Base-by-base conservation (phyloP, 2,888 invertebrate genomes). In the Chromoteleia sp. region DNA sequence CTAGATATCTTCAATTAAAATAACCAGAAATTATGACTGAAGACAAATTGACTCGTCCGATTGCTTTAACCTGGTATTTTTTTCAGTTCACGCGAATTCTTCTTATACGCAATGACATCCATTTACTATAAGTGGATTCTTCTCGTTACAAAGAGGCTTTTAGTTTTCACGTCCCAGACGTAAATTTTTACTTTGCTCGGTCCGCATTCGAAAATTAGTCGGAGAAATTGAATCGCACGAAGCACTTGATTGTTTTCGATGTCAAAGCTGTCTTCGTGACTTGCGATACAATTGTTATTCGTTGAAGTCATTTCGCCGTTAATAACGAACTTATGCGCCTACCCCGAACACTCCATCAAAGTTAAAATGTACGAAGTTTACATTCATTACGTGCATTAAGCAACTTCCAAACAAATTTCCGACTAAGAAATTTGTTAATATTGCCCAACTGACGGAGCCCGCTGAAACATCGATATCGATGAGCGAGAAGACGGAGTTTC, bases 371-470 rank as follows among this genome's bases (percentile, higher is more conserved):
- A 65, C 33, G 17, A 65, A 65, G 63, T 65, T 65, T 50, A 29
- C 50, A 12, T 25, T 65, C 63, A 50, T 65, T 65, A 65, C 48
- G 48, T 33, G 4, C 68, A 56, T 43, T 43, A 56, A 30, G 68
- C 43, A 68, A 68, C 45, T 68, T 41, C 30, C 10, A 19, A 56
- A 56, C 56, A 45, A 68, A 68, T 65, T 68, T 56, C 52, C 56
- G 33, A 45, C 52, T 52, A 67, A 67, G 68, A 56, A 56, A 68
- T 68, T 68, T 33, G 68, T 43, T 43, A 68, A 56, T 43, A 56
- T 52, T 67, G 19, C 54, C 50, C 25, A 14, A 43, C 54, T 54
- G 19, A 21, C 12, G 14, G 10, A 56, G 21, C 43, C 10, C 21
- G 21, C 68, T 33, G 33, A 21, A 56, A 56, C 36, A 56, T 56